phyloP scores from a whole-genome alignment of 1,140 invertebrate species.

The Drosophila rufa region DNA sequence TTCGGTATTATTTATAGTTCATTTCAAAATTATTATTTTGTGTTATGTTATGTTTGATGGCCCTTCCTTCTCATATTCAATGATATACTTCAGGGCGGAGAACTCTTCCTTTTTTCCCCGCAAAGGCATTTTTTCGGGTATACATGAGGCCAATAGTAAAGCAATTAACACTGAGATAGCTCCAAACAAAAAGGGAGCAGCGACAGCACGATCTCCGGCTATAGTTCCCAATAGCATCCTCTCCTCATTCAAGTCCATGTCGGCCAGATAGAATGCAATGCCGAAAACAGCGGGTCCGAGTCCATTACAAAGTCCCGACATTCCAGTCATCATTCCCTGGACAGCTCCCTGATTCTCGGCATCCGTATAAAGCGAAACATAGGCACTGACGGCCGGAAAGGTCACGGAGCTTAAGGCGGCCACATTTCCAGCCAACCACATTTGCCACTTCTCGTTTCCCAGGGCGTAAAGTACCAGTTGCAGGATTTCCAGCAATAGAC shows the following conservation, averaged over 20 bases:
- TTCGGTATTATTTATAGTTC: background rate
- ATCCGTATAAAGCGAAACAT: conserved; percentile 98
- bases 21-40: too few species aligned
- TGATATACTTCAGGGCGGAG: conserved; percentile 5
- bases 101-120: background rate
- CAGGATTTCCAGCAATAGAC: conserved; percentile 98
- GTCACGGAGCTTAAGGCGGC: conserved; percentile 97
- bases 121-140: conserved; percentile 89
- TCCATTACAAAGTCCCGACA: conserved; percentile 97
- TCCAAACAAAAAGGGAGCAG: conserved; percentile 99
- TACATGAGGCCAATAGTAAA: conserved; percentile 95
- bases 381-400: conserved; percentile 99
- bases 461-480: conserved; percentile 99
- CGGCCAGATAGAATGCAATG: conserved; percentile 99
- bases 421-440: conserved; percentile 98
- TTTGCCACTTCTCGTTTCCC: conserved; percentile 91
- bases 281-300: conserved; percentile 98
- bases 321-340: conserved; percentile 99
- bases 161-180: conserved; percentile 98
- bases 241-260: conserved; percentile 96
- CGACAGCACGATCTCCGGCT: conserved; percentile 89
- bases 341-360: conserved; percentile 99
- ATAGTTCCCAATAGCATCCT: conserved; percentile 20
- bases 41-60: too few species aligned
- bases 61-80: background rate